Evolutionary conservation across 1,140 invertebrate genomes (phyloP), one percentile per base, ranked within the genome.

Genomic region (Pogonomyrmex californicus): DNA sequence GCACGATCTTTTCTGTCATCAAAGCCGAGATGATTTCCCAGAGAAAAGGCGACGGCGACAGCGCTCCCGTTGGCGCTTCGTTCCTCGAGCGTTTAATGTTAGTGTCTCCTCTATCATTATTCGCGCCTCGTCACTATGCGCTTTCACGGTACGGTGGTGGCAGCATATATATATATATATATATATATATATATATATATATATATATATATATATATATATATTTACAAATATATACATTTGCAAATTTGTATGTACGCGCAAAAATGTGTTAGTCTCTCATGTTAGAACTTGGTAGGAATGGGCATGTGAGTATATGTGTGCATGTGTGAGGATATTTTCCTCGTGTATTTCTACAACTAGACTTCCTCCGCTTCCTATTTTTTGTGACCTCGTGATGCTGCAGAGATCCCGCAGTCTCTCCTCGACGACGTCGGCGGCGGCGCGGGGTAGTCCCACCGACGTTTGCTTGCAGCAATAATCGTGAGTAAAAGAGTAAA

Each of bases 81-180:
- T 68, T 75, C 30, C 79, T 87, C 75, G 86, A 79, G 60, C 73
- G 23, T 85, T 38, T 85, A 78, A 86, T 81, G 49, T 47, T 85
- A 78, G 58, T 47, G 49, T 23, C 12, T 60, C 47, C 9, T 44
- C 60, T 66, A 73, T 73, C 54, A 68, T 70, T 63, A 86, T 66
- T 44, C 49, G 58, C 60, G 73, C 47, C 60, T 51, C 47, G 56
- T 65, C 44, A 71, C 47, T 58, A 62, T 47, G 66, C 51, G 65
- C 54, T 81, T 88, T 81, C 54, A 36, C 5, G 73, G 75, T 77
- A 91, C 88, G 88, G 82, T 94, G 94, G 94, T 94, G 93, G 94
- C 94, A 94, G 93, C 94, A 93, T 62, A 79, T 86, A 78, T 76
- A 60, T 33, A 47, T 58, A 47, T 51, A 17, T 41, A 71, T 66